Evolutionary conservation across 2,113 vertebrate species (phyloP), one percentile per base, ranked within the genome.

Genomic region (Fulmarus glacialis): DNA sequence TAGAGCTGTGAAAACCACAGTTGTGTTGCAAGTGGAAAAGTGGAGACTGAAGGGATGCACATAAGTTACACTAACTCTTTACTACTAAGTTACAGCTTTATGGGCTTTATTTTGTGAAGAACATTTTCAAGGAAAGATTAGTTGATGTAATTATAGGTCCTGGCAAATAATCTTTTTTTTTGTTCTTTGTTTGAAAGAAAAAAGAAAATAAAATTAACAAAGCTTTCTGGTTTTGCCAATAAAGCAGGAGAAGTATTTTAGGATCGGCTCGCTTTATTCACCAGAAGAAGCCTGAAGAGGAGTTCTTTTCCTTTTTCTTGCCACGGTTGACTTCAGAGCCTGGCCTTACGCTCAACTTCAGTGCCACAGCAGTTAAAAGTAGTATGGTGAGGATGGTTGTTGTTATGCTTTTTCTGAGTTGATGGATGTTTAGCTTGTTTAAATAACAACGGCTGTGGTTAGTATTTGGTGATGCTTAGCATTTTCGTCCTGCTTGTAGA

Each of bases 321-420:
- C 99, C 99, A 8, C 98, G 99, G 42, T 90, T 99, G 73, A 97
- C 98, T 32, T 77, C 97, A 29, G 98, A 99, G 62, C 98, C 98
- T 12, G 97, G 98, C 43, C 93, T 98, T 18, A 90, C 97, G 5
- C 81, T 99, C 58, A 99, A 99, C 89, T 99, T 99, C 95, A 99
- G 98, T 55, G 99, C 99, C 47, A 99, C 99, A 24, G 99, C 99
- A 14, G 98, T 99, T 50, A 99, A 99, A 96, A 99, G 98, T 82
- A 99, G 99, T 63, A 98, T 98, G 99, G 99, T 99, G 89, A 98
- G 97, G 12, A 52, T 12, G 36, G 16, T 72, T 89, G 32, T 36
- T 48, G n/a, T 38, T 48, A 14, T 0, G 0, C 20, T 47, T 77
- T 91, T 87, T 89, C 56, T 47, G 43, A 72, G 43, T 53, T 64